Percentiles rank a stretch among this genome's conserved stretches.
Evolutionary conservation across 2,113 vertebrate genomes (phyloP).

Genomic region (Sander lucioperca): DNA sequence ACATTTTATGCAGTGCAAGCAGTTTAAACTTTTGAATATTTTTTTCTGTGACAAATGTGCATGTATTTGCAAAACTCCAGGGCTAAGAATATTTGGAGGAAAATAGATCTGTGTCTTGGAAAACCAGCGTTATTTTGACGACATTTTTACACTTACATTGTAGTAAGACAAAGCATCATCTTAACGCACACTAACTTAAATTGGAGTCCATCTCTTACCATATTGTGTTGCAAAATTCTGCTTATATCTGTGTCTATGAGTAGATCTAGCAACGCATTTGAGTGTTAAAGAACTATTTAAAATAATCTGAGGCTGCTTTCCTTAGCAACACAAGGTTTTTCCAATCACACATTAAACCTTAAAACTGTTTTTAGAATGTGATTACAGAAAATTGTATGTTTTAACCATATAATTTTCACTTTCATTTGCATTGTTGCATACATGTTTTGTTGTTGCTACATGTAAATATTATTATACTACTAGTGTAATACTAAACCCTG

Average conservation of each 20-base stretch:
- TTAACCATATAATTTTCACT: background rate
- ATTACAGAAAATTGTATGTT: background rate
- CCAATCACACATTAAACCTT: background rate
- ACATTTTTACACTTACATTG: background rate
- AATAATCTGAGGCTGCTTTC: background rate
- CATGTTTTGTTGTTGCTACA: background rate
- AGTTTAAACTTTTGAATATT: conserved; percentile 37
- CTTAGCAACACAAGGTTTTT: background rate
- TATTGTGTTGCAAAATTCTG: background rate
- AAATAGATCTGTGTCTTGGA: background rate
- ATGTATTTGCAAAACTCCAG: conserved; percentile 18
- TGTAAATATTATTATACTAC: conserved; percentile 21
- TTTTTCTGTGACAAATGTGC: conserved; percentile 43
- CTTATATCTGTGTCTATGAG: background rate
- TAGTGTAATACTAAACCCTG: background rate
- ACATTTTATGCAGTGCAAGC: conserved; percentile 50
- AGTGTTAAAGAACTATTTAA: background rate
- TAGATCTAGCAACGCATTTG: background rate
- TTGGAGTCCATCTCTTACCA: background rate
- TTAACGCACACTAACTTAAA: background rate
- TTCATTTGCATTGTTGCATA: background rate
- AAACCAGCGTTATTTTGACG: background rate
- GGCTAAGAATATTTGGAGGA: background rate
- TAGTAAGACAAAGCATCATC: background rate
- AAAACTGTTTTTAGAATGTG: background rate